phyloP scores from a whole-genome alignment of 2,888 invertebrate genomes.

The Volucella inflata region DNA sequence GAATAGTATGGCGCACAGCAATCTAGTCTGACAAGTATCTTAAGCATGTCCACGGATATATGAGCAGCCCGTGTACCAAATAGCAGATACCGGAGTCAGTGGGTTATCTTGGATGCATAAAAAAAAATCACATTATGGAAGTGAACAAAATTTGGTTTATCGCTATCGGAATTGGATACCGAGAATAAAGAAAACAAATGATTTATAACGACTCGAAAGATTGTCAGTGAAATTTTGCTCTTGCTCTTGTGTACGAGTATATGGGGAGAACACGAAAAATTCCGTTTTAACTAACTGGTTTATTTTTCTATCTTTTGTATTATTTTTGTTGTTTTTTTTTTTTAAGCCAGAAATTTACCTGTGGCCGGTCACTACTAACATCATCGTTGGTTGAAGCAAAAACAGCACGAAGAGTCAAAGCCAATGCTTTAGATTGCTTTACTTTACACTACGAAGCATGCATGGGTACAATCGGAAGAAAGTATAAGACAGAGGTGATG shows the following conservation, averaged over 20 bases:
- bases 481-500: conserved; percentile 28
- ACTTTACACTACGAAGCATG: conserved; percentile 57
- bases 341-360: conserved; percentile 67
- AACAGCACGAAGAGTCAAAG: conserved; percentile 66
- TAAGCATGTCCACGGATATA: neutral
- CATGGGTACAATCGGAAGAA: conserved; percentile 51
- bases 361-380: conserved; percentile 73
- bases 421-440: too few relatives aligned
- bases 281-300: conserved; percentile 74
- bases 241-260: neutral
- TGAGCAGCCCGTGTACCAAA: too few relatives aligned
- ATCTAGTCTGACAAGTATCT: neutral
- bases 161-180: neutral
- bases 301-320: conserved; percentile 17
- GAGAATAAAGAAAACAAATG: conserved; percentile 46
- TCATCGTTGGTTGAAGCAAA: conserved; percentile 45
- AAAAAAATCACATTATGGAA: conserved; percentile 49
- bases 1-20: neutral
- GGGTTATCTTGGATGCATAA: conserved; percentile 59
- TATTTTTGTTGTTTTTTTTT: conserved; percentile 19
- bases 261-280: conserved; percentile 60
- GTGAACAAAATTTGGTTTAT: conserved; percentile 48
- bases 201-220: conserved; percentile 46
- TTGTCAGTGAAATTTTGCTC: conserved; percentile 65
- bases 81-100: neutral